Conservation (phyloP, 2,888 invertebrate species). For the Amphipyra berbera region DNA sequence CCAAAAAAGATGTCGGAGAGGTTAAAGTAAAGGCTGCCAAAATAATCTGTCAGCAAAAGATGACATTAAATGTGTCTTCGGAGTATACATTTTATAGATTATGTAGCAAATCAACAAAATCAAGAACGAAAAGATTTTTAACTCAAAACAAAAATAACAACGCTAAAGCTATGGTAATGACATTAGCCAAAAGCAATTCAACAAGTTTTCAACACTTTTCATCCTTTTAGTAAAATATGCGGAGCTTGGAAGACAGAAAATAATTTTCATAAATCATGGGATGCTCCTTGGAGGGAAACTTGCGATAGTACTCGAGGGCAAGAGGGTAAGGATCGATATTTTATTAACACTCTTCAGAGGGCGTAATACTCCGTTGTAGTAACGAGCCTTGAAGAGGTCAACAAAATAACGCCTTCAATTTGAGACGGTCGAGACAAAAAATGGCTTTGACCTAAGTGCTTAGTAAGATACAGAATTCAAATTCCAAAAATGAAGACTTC, state of each 20-base stretch:
- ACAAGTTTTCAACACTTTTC: constrained; percentile 45
- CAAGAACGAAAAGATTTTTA: no score
- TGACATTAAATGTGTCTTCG: no score
- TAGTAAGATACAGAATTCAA: constrained; percentile 39
- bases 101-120: no score
- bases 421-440: constrained; percentile 47
- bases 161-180: constrained; percentile 13
- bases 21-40: no score
- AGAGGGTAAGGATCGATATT: constrained; percentile 52
- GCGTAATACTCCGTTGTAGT: constrained; percentile 46
- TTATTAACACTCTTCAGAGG: constrained; percentile 49
- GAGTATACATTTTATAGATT: no score
- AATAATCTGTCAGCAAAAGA: no score
- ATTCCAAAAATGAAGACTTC: constrained; percentile 30
- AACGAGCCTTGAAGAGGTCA: constrained; percentile 36
- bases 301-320: constrained; percentile 33
- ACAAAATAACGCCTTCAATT: constrained; percentile 47
- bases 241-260: constrained; percentile 39
- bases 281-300: constrained; percentile 23
- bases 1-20: no score
- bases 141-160: not conserved
- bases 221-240: constrained; percentile 41
- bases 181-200: constrained; percentile 32
- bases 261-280: constrained; percentile 53
- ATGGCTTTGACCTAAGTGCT: constrained; percentile 24